A percentile compares a stretch with the other conserved stretches of the same genome.
Evolutionary conservation across 2,797 vertebrate species (phyloP).

Genomic region (Adelosebastes latens): DNA sequence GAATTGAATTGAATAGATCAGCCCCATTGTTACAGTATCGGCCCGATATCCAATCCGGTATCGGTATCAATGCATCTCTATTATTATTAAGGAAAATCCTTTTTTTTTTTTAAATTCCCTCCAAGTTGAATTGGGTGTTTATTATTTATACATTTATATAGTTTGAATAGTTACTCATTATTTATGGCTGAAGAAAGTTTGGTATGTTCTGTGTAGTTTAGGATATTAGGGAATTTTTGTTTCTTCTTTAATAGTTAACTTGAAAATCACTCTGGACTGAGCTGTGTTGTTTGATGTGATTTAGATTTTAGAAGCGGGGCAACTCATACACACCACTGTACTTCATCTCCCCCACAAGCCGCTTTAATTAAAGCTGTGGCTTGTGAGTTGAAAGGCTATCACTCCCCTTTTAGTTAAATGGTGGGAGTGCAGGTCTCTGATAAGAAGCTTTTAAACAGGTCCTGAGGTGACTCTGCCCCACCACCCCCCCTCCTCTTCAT

Average conservation of each 20-base stretch:
- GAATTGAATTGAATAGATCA: too few relatives aligned
- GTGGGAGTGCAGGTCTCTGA: slow-evolving; percentile 71
- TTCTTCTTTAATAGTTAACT: not conserved
- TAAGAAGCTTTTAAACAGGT: slow-evolving; percentile 80
- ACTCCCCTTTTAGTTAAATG: slow-evolving; percentile 63
- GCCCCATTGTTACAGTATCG: too few relatives aligned
- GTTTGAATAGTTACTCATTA: not conserved
- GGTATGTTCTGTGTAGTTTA: not conserved
- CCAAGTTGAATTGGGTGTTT: not conserved
- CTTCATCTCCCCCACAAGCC: slow-evolving; percentile 43
- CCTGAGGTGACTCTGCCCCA: slow-evolving; percentile 70
- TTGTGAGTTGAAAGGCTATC: slow-evolving; percentile 72
- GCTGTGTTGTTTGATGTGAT: slow-evolving; percentile 37
- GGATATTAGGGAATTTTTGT: not conserved
- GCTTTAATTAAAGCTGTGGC: slow-evolving; percentile 75
- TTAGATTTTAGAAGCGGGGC: slow-evolving; percentile 28
- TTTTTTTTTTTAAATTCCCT: not conserved
- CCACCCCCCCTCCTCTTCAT: slow-evolving; percentile 32
- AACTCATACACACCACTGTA: slow-evolving; percentile 27
- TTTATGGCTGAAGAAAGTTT: not conserved
- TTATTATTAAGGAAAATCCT: not conserved
- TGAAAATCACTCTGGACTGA: not conserved
- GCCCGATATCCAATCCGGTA: too few relatives aligned
- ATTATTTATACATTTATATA: not conserved
- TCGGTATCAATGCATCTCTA: too few relatives aligned